Evolutionary conservation across 2,113 vertebrate species (phyloP).

Genomic region (Circaetus cinerascens): DNA sequence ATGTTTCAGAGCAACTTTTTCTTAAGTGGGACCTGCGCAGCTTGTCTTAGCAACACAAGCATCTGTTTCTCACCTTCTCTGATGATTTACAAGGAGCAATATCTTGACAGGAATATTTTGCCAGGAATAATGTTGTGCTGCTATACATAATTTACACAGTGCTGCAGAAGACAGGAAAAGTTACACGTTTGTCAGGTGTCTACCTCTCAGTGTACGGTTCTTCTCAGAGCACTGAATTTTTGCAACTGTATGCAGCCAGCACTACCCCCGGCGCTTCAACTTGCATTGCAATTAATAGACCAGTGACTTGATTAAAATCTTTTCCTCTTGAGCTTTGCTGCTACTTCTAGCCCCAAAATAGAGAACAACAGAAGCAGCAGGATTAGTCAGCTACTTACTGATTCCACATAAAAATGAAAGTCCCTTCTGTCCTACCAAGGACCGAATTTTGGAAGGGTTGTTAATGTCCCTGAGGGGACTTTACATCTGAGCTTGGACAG

Average conservation of each 20-base stretch:
- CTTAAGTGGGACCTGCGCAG: not conserved
- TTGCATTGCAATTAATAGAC: not conserved
- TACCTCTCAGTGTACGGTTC: not conserved
- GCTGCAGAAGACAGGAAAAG: not conserved
- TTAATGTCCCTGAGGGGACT: not conserved
- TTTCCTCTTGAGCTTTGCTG: not conserved
- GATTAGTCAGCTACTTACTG: not conserved
- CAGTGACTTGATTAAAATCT: not conserved
- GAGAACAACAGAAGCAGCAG: not conserved
- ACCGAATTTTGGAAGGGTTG: not conserved
- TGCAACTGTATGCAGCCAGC: not conserved
- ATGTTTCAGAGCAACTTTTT: not conserved
- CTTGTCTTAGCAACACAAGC: not conserved
- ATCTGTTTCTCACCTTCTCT: not conserved
- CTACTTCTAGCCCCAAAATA: not conserved
- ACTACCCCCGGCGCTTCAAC: not conserved
- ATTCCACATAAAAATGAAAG: not conserved
- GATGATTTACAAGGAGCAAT: not conserved
- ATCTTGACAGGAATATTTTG: not conserved
- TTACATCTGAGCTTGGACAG: not conserved
- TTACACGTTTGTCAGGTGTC: accelerated
- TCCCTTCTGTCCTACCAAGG: not conserved
- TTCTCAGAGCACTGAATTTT: not conserved
- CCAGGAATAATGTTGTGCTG: not conserved
- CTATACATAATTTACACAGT: not conserved